Conservation (phyloP, 2,113 vertebrate species). For the Microtus ochrogaster region DNA sequence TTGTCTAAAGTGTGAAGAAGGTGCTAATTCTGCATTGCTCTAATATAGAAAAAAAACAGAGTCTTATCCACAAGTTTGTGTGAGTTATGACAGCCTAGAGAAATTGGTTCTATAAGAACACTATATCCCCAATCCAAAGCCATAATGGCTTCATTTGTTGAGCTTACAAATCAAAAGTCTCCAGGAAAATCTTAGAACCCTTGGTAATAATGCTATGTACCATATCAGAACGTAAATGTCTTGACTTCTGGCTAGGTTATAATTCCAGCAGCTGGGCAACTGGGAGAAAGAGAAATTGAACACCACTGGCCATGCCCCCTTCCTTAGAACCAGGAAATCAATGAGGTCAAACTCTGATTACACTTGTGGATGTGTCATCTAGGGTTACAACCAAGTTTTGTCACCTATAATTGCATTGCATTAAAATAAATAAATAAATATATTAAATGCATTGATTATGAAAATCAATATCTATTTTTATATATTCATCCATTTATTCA, state of each 20-base stretch:
- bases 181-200: neutral
- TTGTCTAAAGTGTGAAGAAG: rapidly evolving
- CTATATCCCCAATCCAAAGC: neutral
- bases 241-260: neutral
- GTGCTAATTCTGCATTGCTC: neutral
- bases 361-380: too few relatives aligned
- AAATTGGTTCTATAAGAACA: too few relatives aligned
- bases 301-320: too few relatives aligned
- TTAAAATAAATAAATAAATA: neutral
- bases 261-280: too few relatives aligned
- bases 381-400: too few relatives aligned
- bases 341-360: too few relatives aligned
- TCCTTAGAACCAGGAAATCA: too few relatives aligned
- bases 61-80: too few relatives aligned
- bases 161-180: neutral
- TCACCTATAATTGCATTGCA: too few relatives aligned
- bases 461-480: neutral
- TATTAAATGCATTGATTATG: neutral
- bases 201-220: neutral
- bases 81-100: too few relatives aligned
- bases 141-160: neutral
- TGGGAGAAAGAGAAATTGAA: too few relatives aligned
- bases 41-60: too few relatives aligned
- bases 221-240: neutral
- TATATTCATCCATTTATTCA: neutral